Conservation (phyloP, 64 coral and sea anemone species). For the Anthopleura sola region DNA sequence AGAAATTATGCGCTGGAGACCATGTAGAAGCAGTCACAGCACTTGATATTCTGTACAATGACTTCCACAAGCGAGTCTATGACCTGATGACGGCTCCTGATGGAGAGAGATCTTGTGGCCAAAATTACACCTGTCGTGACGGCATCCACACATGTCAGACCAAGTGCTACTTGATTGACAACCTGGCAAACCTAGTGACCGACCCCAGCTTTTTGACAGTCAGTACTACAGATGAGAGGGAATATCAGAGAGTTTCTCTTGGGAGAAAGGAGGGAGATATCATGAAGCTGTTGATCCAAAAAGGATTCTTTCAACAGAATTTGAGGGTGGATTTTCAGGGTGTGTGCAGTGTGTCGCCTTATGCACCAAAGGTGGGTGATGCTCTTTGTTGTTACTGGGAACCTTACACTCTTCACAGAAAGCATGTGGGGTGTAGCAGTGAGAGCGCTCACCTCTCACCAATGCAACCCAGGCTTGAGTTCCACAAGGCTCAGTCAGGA, state of each 20-base stretch:
- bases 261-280: conserved; percentile 98
- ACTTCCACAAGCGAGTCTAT: conserved; percentile 90
- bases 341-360: conserved; percentile 91
- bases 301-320: conserved; percentile 75
- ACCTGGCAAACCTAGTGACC: conserved; percentile 91
- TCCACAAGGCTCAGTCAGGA: too few relatives aligned
- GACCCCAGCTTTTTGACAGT: conserved; percentile 90
- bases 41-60: conserved; percentile 86
- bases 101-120: conserved; percentile 73
- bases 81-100: conserved; percentile 58
- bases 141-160: conserved; percentile 86
- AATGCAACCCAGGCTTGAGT: too few relatives aligned
- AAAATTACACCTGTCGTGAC: conserved; percentile 86
- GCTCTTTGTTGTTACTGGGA: neutral
- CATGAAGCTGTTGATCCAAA: conserved; percentile 88
- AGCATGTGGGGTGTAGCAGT: too few relatives aligned
- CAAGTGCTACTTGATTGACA: conserved; percentile 96
- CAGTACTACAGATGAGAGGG: conserved; percentile 93
- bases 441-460: too few relatives aligned
- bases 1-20: conserved; percentile 71
- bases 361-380: conserved; percentile 82
- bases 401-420: too few relatives aligned
- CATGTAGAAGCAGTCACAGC: conserved; percentile 93
- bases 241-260: conserved; percentile 93
- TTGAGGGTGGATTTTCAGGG: conserved; percentile 88